Percentiles rank a stretch among this genome's conserved stretches.
Evolutionary conservation across 2,797 vertebrate species (phyloP).

Genomic region (Propithecus perrieri): DNA sequence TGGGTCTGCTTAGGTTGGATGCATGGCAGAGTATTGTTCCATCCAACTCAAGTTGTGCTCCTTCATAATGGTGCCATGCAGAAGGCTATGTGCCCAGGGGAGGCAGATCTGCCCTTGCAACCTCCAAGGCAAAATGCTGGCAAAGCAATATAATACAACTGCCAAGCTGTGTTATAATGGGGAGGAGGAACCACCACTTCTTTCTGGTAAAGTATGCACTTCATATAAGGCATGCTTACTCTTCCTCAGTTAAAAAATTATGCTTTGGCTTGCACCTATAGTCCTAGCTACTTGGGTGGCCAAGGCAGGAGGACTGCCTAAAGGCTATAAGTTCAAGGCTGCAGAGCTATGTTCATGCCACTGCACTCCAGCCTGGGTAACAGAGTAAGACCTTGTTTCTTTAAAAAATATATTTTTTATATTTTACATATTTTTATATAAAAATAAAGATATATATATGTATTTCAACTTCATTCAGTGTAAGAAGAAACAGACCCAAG

Average conservation of each 20-base stretch:
- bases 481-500: not conserved
- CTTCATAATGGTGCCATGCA: not conserved
- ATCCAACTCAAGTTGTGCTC: not conserved
- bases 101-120: not conserved
- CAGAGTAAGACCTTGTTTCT: not conserved
- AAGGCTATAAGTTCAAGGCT: too few species aligned
- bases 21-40: too few species aligned
- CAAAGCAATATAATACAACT: not conserved
- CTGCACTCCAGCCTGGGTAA: too few species aligned
- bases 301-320: not conserved
- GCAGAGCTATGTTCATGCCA: too few species aligned
- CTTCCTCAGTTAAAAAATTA: not conserved
- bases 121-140: not conserved
- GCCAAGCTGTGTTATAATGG: too few species aligned
- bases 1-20: not conserved
- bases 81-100: not conserved
- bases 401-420: not conserved
- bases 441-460: not conserved
- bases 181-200: not conserved
- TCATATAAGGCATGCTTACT: not conserved
- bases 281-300: not conserved
- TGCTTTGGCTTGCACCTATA: not conserved
- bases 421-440: not conserved
- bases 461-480: not conserved
- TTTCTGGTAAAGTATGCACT: not conserved